Evolutionary conservation across 2,113 vertebrate species (phyloP).

Genomic region (Chascanopsetta lugubris): DNA sequence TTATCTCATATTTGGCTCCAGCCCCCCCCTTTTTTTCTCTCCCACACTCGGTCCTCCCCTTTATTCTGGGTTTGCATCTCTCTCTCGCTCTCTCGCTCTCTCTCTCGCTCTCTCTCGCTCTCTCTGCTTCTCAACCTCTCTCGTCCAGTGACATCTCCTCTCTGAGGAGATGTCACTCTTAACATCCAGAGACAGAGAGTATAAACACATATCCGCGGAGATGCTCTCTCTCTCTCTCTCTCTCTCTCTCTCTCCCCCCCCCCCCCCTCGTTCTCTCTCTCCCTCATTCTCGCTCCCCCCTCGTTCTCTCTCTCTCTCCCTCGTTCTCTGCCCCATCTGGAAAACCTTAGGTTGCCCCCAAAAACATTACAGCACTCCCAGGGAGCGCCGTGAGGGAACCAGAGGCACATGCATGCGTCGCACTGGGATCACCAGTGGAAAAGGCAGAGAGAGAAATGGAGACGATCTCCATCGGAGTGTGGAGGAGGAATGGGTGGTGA

Average conservation of each 20-base stretch:
- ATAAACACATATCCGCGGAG: conserved; percentile 57
- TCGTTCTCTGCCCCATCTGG: conserved; percentile 61
- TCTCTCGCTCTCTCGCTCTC: conserved; percentile 2
- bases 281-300: no score
- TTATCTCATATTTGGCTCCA: conserved; percentile 5
- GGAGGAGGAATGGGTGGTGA: conserved; percentile 43
- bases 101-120: conserved; percentile 3
- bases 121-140: conserved; percentile 8
- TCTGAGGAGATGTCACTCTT: conserved; percentile 53
- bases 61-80: not conserved
- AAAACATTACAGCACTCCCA: conserved; percentile 50
- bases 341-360: conserved; percentile 60
- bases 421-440: conserved; percentile 28
- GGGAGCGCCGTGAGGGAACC: conserved; percentile 6
- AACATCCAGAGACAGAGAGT: conserved; percentile 62
- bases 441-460: conserved; percentile 25
- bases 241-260: no score
- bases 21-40: not conserved
- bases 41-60: not conserved
- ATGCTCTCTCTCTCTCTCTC: conserved; percentile 38
- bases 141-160: not conserved
- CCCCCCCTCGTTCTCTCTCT: no score
- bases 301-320: no score
- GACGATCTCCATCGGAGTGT: conserved; percentile 27
- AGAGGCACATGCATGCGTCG: conserved; percentile 39